Percentiles rank a stretch among this genome's conserved stretches.
These are phyloP conservation scores for Seriola dumerili DNA, from an alignment of 2,113 vertebrate species.

Conservation along the genomic window DNA sequence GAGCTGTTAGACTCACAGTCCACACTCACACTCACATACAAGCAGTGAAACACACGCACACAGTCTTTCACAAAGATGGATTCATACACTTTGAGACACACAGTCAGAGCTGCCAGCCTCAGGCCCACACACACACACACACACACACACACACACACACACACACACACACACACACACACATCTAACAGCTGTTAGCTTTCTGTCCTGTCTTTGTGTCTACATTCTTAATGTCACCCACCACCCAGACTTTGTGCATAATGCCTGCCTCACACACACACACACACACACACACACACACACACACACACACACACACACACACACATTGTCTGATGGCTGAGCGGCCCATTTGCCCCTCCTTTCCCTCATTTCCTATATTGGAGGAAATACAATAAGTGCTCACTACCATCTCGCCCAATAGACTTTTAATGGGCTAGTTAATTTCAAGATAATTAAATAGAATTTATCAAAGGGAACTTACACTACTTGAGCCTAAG, in stretches of 20 bases:
- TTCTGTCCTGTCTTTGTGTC: conserved; percentile 44
- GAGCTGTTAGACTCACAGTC: conserved; percentile 2
- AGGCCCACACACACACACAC: neutral
- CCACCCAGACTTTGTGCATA: conserved; percentile 19
- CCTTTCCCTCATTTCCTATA: conserved; percentile 63
- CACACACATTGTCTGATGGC: conserved; percentile 26
- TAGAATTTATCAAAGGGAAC: conserved; percentile 62
- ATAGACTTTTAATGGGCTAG: conserved; percentile 70
- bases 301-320: conserved; percentile 14
- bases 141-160: conserved; percentile 6
- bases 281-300: conserved; percentile 19
- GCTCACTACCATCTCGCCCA: conserved; percentile 59
- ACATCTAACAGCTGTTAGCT: conserved; percentile 17
- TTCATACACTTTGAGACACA: conserved; percentile 10
- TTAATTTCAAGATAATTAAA: conserved; percentile 73
- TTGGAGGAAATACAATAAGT: conserved; percentile 61
- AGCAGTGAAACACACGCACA: neutral
- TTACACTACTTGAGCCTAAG: neutral
- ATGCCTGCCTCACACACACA: neutral
- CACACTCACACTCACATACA: neutral
- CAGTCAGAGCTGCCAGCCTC: conserved; percentile 22
- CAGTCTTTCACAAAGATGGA: conserved; percentile 6
- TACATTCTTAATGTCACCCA: conserved; percentile 48
- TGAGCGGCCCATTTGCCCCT: conserved; percentile 35
- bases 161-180: conserved; percentile 24